Base-by-base conservation (phyloP, 2,888 invertebrate genomes). In the Drosophila rellima region DNA sequence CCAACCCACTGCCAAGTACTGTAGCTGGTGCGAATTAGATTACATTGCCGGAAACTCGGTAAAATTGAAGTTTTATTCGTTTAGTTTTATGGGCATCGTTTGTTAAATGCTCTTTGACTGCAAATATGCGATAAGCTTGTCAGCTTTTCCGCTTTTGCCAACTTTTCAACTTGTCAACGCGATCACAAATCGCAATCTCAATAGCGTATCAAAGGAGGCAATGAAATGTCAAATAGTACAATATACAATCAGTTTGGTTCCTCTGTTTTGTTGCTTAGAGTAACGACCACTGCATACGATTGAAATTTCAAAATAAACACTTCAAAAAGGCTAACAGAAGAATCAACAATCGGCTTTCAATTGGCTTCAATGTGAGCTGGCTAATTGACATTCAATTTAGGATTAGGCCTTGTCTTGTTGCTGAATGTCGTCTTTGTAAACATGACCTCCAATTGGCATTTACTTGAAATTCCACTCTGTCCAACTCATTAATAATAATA, bases 1-100 rank as follows among this genome's bases (percentile, higher is more conserved):
- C 31, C 26, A n/a, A 6, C 29, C 31, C 3, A 37, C 10, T 7
- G 45, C 59, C 65, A 67, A 47, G 18, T 48, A 3, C 31, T 31
- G 54, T 66, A 57, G 55, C 80, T 82, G 88, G 69, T 82, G 76
- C 44, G 74, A 78, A 74, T 80, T 80, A 84, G 86, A 88, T 84
- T 88, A 88, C 54, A 75, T 67, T 59, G 77, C 63, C 65, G 44
- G 60, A 63, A 35, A 59, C 39, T 45, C 35, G 35, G 35, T 54
- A 61, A 65, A 63, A 57, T 48, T 61, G 57, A 54, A 70, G 42
- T 62, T 62, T 54, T 18, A 33, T 47, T 45, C 54, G 57, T 48
- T 75, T 79, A 79, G 61, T 79, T 79, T 74, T 48, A 78, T 70
- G 61, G 56, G 37, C 54, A 74, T 66, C 74, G 48, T 68, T 77